Evolutionary conservation across 2,888 invertebrate species (phyloP), one percentile per base, ranked within the genome.

Genomic region (Monopis laevigella): DNA sequence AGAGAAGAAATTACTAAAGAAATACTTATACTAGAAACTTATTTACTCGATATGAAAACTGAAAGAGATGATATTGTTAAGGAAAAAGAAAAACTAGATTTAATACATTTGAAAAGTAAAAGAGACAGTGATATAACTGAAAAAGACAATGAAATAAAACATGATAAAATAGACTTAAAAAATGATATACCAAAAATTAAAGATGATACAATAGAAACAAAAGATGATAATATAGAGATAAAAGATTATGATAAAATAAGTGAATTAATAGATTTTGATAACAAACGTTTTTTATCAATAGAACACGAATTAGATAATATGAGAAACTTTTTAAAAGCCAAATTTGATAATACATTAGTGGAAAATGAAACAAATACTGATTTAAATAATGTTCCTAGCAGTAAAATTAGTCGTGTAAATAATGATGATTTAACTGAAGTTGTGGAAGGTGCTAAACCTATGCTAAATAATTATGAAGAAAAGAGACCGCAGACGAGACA

Each of bases 1-100:
- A 59, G 66, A 7, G 16, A 27, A 1, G 70, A 75, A 44, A 72
- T 78, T 50, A 53, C 69, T 0, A 53, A 51, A 12, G 80, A 80
- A 46, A 56, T 80, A 2, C 6, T 42, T 1, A 46, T 61, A n/a
- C 46, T 80, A 6, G 70, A 69, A 13, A 45, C 41, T 0, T 66
- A 70, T 14, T 48, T 77, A 0, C 58, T 61, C 2, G 49, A 54
- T 2, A 65, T 77, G 62, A 72, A 63, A 48, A 50, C 18, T 1
- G 78, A 80, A 40, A 48, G 69, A 45, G 65, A 74, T 11, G 51
- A 8, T 40, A 64, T 80, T 2, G 56, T 62, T 38, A 57, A 48
- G 40, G 71, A 74, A 40, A 51, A 62, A n/a, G 26, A 42, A 0
- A 60, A 65, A 45, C 42, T 69, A 2, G 60, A 64, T 41, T 47